Evolutionary conservation across 2,888 invertebrate species (phyloP).

Genomic region (Limnephilus lunatus): DNA sequence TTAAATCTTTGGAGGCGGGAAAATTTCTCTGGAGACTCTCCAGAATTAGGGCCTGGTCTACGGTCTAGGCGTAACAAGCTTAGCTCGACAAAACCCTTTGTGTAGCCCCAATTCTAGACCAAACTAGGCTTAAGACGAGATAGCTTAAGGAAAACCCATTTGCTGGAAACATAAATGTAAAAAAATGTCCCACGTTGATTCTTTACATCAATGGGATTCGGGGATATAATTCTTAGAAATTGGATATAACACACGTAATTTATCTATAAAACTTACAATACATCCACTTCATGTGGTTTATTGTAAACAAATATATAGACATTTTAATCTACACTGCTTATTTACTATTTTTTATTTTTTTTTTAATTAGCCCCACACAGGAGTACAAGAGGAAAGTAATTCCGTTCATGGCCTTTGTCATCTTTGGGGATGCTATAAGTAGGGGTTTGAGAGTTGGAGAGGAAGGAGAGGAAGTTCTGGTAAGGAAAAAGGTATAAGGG

Average conservation of each 20-base stretch:
- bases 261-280: too few species aligned
- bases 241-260: background rate
- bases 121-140: conserved; percentile 25
- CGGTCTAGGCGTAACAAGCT: conserved; percentile 44
- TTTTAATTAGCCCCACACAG: too few species aligned
- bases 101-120: background rate
- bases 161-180: conserved; percentile 49
- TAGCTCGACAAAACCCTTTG: conserved; percentile 33
- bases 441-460: too few species aligned
- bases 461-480: too few species aligned
- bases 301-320: too few species aligned
- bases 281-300: too few species aligned
- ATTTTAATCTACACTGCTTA: too few species aligned
- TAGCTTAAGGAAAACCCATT: conserved; percentile 42
- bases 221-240: background rate
- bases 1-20: conserved; percentile 2
- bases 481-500: too few species aligned
- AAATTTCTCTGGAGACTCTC: background rate
- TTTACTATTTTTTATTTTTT: too few species aligned
- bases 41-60: conserved; percentile 4
- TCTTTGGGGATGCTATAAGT: too few species aligned
- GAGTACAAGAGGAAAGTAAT: too few species aligned
- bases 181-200: conserved; percentile 18
- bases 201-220: background rate
- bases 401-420: too few species aligned